Evolutionary conservation across 2,888 invertebrate genomes (phyloP), one percentile per base, ranked within the genome.

Genomic region (Oligia latruncula): DNA sequence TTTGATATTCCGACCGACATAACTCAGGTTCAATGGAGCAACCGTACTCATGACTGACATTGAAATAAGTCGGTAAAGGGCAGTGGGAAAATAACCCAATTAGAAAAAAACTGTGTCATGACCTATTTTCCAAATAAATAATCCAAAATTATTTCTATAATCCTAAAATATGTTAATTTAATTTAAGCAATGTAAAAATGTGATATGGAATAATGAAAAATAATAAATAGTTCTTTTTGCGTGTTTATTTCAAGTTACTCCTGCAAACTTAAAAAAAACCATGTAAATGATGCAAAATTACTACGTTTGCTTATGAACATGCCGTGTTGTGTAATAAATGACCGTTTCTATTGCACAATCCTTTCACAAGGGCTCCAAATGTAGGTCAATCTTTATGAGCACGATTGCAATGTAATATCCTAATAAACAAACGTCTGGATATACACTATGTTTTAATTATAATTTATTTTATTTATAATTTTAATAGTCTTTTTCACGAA

Each of bases 1-100:
- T 98, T 98, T 97, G 98, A 97, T 98, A 98, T 97, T 97, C 97
- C 97, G 97, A 97, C 97, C 97, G 97, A 97, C 97, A 97, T 97
- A 97, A 98, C 98, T 97, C 97, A 96, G 96, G 97, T 97, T 98
- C 98, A 98, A 97, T 97, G 95, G 96, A 97, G 96, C 97, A 97
- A 97, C 98, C 96, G 96, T 96, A 95, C 97, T 97, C 97, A 97
- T 97, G 97, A 97, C 97, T 97, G 97, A 97, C 97, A 97, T 97
- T 97, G 97, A 97, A 97, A 95, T 95, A 96, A 90, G 95, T 96
- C 96, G 96, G 96, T 96, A 96, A 96, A 97, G 96, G 97, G 96
- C 97, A 97, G 95, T 91, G 93, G 92, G 94, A 95, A 95, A 94
- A 94, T 96, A 96, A 95, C 95, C 95, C 88, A 96, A 95, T 95